These are phyloP conservation scores for Oscheius myriophilus DNA, from an alignment of 2,888 invertebrate genomes.

Conservation along the genomic window DNA sequence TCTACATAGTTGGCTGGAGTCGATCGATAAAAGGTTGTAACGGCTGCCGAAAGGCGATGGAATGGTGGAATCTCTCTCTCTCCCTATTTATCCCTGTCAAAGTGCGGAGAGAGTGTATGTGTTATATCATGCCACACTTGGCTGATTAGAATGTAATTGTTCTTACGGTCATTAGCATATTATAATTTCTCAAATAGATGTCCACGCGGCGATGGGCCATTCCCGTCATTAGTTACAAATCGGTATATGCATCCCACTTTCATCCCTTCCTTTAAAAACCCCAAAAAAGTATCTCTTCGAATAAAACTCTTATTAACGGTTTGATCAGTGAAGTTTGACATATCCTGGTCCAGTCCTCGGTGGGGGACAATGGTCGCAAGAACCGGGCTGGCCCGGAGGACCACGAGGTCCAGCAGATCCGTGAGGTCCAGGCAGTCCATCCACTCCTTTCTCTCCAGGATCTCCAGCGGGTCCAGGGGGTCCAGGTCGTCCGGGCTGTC, in stretches of 20 bases:
- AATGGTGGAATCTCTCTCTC: no score
- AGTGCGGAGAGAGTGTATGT: no score
- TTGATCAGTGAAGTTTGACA: slow-evolving; percentile 31
- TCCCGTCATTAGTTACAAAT: no score
- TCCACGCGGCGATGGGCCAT: no score
- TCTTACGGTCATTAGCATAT: no score
- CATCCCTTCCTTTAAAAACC: neutral
- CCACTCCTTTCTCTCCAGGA: slow-evolving; percentile 70
- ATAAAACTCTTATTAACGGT: slow-evolving; percentile 15
- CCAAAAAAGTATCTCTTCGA: neutral
- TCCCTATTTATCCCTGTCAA: no score
- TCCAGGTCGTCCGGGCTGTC: slow-evolving; percentile 64
- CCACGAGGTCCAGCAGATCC: slow-evolving; percentile 58
- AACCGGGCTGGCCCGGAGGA: slow-evolving; percentile 58
- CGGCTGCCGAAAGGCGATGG: no score
- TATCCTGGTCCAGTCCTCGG: slow-evolving; percentile 68
- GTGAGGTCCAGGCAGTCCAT: slow-evolving; percentile 71
- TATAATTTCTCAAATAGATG: no score
- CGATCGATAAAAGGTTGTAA: no score
- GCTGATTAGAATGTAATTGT: no score
- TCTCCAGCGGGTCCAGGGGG: slow-evolving; percentile 65
- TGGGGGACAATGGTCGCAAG: slow-evolving; percentile 70
- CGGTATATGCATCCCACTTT: neutral
- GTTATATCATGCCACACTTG: no score
- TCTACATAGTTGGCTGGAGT: no score